phyloP scores from a whole-genome alignment of 2,888 invertebrate genomes.

The Eurois occulta region DNA sequence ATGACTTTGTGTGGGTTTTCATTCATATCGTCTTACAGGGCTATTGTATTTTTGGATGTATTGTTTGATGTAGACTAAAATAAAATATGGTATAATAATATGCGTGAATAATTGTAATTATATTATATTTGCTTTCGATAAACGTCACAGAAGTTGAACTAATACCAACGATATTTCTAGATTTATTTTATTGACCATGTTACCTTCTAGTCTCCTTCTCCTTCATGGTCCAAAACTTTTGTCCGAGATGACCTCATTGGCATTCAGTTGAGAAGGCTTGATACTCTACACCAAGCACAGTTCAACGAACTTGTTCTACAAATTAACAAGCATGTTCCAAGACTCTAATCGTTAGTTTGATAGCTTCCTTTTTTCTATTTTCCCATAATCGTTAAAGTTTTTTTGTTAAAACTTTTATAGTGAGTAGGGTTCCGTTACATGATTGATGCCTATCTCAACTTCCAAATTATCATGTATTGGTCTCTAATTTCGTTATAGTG shows the following conservation, averaged over 20 bases:
- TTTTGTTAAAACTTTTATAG: neutral
- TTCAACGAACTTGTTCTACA: conserved; percentile 45
- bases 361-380: neutral
- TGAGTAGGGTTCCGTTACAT: conserved; percentile 5
- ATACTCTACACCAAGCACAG: conserved; percentile 27
- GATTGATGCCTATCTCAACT: conserved; percentile 6
- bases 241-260: conserved; percentile 44
- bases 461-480: neutral
- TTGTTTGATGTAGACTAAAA: conserved; percentile 3
- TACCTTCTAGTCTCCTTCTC: conserved; percentile 31
- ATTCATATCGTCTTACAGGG: conserved; percentile 47
- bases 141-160: neutral
- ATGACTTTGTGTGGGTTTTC: conserved; percentile 48
- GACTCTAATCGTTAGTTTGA: conserved; percentile 10
- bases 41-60: neutral
- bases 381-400: neutral
- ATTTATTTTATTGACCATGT: conserved; percentile 8
- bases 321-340: conserved; percentile 29
- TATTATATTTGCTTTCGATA: conserved; percentile 3
- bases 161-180: neutral
- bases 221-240: conserved; percentile 20
- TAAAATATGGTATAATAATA: neutral
- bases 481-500: neutral
- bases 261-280: conserved; percentile 38
- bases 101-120: conserved; percentile 13